Evolutionary conservation across 2,113 vertebrate genomes (phyloP).

Genomic region (Gorsachius goisagi): DNA sequence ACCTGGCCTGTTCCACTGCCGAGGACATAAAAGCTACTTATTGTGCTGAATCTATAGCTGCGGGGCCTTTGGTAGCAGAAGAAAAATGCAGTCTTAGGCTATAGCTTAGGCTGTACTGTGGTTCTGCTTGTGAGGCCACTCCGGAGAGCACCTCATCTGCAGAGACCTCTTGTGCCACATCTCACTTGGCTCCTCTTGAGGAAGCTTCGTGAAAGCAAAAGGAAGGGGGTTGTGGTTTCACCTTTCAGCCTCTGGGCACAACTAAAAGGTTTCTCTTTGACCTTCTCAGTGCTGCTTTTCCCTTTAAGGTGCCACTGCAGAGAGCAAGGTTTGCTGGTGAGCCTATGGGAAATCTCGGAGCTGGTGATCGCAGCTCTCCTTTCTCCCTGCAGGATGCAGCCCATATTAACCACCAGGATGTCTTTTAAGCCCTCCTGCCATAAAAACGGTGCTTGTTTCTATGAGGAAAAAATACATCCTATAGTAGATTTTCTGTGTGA

Average conservation of each 20-base stretch:
- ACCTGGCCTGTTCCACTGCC: fast-evolving
- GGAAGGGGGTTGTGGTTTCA: background rate
- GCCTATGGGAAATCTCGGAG: background rate
- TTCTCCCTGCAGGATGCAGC: no score
- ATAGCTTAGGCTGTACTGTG: background rate
- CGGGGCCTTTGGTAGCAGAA: background rate
- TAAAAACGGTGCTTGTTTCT: background rate
- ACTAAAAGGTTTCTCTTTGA: background rate
- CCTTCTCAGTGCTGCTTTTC: background rate
- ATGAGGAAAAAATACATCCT: no score
- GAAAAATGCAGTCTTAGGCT: background rate
- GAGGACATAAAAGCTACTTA: background rate
- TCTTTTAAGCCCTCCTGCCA: background rate
- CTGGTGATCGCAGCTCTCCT: no score
- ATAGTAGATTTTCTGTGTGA: background rate
- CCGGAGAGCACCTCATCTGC: background rate
- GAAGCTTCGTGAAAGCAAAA: background rate
- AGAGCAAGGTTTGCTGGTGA: background rate
- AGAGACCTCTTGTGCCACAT: background rate
- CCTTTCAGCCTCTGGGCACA: background rate
- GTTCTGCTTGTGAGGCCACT: background rate
- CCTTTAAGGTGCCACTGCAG: background rate
- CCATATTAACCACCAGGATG: background rate
- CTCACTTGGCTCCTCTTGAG: background rate
- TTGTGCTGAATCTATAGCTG: fast-evolving